phyloP scores from a whole-genome alignment of 1,140 invertebrate species.

The Holotrichia oblita region DNA sequence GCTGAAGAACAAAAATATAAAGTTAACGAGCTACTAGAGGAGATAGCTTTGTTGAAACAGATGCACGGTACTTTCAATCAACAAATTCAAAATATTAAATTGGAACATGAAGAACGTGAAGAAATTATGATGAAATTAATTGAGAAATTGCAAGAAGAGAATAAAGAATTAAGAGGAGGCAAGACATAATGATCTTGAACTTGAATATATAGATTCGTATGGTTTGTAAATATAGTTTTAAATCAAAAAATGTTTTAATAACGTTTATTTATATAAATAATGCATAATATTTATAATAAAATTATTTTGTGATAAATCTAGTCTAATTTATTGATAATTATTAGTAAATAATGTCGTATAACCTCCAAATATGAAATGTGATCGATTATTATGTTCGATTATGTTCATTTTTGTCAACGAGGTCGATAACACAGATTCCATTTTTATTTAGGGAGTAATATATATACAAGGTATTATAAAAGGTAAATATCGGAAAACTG shows the following conservation, averaged over 20 bases:
- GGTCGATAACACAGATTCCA: too few species aligned
- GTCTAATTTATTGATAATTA: too few species aligned
- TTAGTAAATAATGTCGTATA: too few species aligned
- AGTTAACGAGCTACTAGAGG: not conserved
- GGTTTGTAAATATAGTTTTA: not conserved
- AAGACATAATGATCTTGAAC: not conserved
- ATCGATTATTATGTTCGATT: too few species aligned
- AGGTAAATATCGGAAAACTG: too few species aligned
- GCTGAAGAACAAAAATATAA: conserved; percentile 30
- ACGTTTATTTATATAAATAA: not conserved
- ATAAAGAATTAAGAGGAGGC: conserved; percentile 5
- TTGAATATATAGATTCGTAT: not conserved
- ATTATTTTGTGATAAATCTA: not conserved
- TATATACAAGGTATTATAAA: too few species aligned
- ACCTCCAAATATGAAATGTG: too few species aligned
- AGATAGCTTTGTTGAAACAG: not conserved
- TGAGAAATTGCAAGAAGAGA: conserved; percentile 28
- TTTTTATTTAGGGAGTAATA: too few species aligned
- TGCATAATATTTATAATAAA: conserved; percentile 1
- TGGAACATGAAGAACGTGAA: not conserved
- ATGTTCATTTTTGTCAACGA: too few species aligned
- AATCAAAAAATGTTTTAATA: not conserved
- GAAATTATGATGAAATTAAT: conserved; percentile 32
- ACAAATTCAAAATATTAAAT: not conserved
- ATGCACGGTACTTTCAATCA: not conserved